Evolutionary conservation across 1,140 invertebrate genomes (phyloP).

Genomic region (Tachypleus tridentatus): DNA sequence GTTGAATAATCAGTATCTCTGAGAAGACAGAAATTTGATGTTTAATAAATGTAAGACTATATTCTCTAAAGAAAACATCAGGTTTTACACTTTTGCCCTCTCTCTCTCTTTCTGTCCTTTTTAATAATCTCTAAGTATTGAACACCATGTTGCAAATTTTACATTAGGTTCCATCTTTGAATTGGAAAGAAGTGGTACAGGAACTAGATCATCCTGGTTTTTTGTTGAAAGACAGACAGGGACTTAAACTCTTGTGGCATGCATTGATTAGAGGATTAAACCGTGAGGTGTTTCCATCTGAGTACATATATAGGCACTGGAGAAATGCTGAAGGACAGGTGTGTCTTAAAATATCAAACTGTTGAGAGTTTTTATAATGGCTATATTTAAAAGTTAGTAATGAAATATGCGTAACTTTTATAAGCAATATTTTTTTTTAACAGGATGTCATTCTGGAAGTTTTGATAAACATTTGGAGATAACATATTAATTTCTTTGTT

Average conservation of each 20-base stretch:
- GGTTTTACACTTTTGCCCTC: too few relatives aligned
- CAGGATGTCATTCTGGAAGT: not conserved
- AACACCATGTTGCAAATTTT: too few relatives aligned
- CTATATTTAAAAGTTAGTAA: not conserved
- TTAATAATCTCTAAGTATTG: not conserved
- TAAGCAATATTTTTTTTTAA: not conserved
- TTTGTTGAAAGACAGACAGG: slow-evolving; percentile 68
- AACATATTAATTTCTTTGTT: slow-evolving; percentile 2
- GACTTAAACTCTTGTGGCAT: slow-evolving; percentile 63
- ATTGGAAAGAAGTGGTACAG: slow-evolving; percentile 83
- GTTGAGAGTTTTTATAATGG: slow-evolving; percentile 7
- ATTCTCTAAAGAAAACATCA: too few relatives aligned
- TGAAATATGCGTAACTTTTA: too few relatives aligned
- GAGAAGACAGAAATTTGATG: not conserved
- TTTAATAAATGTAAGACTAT: slow-evolving; percentile 1
- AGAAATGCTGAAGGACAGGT: slow-evolving; percentile 73
- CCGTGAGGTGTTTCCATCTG: slow-evolving; percentile 71
- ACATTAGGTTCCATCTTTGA: slow-evolving; percentile 51
- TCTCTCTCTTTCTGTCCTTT: not conserved
- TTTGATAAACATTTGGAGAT: slow-evolving; percentile 1
- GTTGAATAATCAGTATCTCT: not conserved
- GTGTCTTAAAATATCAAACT: slow-evolving; percentile 1
- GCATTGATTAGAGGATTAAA: slow-evolving; percentile 59
- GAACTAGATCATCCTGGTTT: slow-evolving; percentile 86
- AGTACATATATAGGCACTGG: slow-evolving; percentile 80